Conservation (phyloP, 2,797 vertebrate genomes). For the Galaxias olidus region DNA sequence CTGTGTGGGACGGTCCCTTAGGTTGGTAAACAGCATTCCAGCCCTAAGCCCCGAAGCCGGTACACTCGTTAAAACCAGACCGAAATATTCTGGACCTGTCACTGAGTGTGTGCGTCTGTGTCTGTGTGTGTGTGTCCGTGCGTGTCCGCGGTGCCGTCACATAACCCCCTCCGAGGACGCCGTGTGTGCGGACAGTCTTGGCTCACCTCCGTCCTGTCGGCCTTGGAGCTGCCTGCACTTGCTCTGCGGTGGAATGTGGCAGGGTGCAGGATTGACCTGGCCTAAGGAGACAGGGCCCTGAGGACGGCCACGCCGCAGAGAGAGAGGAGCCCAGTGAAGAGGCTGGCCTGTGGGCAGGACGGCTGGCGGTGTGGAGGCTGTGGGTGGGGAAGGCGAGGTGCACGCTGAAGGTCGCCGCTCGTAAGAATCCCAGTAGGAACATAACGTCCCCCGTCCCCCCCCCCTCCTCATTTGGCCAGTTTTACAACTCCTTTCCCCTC, state of each 20-base stretch:
- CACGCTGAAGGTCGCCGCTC: neutral
- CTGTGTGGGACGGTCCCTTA: slow-evolving; percentile 27
- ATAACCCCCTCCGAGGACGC: slow-evolving; percentile 49
- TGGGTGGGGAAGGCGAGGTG: too few relatives aligned
- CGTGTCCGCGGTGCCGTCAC: slow-evolving; percentile 50
- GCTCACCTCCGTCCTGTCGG: slow-evolving; percentile 30
- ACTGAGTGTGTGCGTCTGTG: slow-evolving; percentile 17
- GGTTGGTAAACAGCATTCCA: slow-evolving; percentile 67
- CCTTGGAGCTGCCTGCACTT: slow-evolving; percentile 48
- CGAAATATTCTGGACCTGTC: slow-evolving; percentile 50
- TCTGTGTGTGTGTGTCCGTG: too few relatives aligned
- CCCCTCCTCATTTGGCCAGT: neutral
- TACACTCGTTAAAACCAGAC: slow-evolving; percentile 62
- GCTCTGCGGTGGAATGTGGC: slow-evolving; percentile 38
- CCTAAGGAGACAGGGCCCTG: neutral
- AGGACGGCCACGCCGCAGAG: too few relatives aligned
- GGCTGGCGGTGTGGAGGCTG: too few relatives aligned
- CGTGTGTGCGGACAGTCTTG: slow-evolving; percentile 58
- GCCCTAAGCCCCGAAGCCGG: slow-evolving; percentile 54
- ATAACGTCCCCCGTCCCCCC: slow-evolving; percentile 29
- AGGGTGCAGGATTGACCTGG: slow-evolving; percentile 17
- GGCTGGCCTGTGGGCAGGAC: too few relatives aligned
- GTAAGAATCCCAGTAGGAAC: slow-evolving; percentile 18
- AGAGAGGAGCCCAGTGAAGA: too few relatives aligned
- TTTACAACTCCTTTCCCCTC: slow-evolving; percentile 40